Base-by-base conservation (phyloP, 1,140 invertebrate species). In the Drosophila truncata region DNA sequence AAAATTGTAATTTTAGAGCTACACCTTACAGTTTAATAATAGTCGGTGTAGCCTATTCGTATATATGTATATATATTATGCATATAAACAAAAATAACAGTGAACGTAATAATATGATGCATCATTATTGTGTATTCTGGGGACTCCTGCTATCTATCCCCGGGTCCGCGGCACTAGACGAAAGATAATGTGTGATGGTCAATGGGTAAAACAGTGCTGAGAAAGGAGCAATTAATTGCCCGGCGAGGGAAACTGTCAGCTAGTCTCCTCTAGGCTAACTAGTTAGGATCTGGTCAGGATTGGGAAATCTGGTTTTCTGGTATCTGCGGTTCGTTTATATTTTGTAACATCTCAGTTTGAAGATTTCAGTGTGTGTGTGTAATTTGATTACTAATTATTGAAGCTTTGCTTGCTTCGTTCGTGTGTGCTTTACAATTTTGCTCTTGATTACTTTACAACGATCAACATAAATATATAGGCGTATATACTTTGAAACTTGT, bases 401-500 rank as follows among this genome's bases (percentile, higher is more conserved):
- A 80, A 70, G 46, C 70, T 63, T 50, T 7, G 35, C 31, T 54
- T 60, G 55, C 42, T 31, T 31, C 47, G 35, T 23, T 46, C 75
- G 70, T 71, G 49, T 78, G 70, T 71, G 63, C 31, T 42, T 70
- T 78, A 75, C 42, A 66, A 61, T 52, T 78, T 70, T 59, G 50
- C 70, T 59, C 52, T 59, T 47, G 65, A 70, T 90, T 82, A 76
- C 70, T 78, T 90, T 90, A 90, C 77, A 88, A 90, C 80, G 74
- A 90, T 82, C 77, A 90, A 90, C 86, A 88, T 81, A 88, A 87
- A 87, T 87, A 87, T 85, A 87, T 85, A 85, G 64, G 71, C 66
- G 55, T 78, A 76, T 74, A 80, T 69, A 67, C 42, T 78, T 85
- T 85, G 61, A 72, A 80, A 73, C 70, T 73, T 70, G 55, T 50